Percentiles rank a stretch among this genome's conserved stretches.
Conservation (phyloP, 2,888 invertebrate species). For the Sipha maydis region DNA sequence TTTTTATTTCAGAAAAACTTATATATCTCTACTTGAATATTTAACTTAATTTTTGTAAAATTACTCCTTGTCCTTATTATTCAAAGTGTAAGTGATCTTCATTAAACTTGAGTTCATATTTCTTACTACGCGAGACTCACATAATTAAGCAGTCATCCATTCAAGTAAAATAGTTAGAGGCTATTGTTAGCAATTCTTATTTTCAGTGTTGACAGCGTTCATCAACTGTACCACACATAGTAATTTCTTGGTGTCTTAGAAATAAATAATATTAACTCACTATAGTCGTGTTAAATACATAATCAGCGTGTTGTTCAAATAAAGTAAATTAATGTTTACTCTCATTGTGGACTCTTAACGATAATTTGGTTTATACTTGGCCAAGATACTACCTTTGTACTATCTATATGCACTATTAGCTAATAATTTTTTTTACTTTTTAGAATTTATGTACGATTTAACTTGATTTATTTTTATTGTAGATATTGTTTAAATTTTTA, state of each 20-base stretch:
- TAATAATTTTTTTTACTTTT: background rate
- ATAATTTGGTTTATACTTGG: conserved; percentile 42
- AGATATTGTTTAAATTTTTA: background rate
- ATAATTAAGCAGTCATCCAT: background rate
- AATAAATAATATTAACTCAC: conserved; percentile 36
- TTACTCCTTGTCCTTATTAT: background rate
- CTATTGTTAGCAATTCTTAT: conserved; percentile 21
- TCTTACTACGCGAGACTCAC: background rate
- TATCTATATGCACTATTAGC: background rate
- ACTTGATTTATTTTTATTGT: background rate
- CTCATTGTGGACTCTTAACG: conserved; percentile 29
- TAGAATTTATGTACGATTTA: background rate
- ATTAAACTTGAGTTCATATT: background rate
- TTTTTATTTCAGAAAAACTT: background rate
- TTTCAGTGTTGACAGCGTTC: conserved; percentile 24
- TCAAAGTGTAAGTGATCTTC: conserved; percentile 11
- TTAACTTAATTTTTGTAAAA: background rate
- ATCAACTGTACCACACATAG: background rate
- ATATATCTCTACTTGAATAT: background rate
- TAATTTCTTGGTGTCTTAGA: conserved; percentile 23
- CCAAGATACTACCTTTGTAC: background rate
- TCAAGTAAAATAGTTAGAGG: conserved; percentile 23
- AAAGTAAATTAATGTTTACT: conserved; percentile 36
- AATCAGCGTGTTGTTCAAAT: conserved; percentile 32
- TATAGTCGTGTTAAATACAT: conserved; percentile 34